phyloP scores from a whole-genome alignment of 2,797 vertebrate species.

The Poecilia wingei region DNA sequence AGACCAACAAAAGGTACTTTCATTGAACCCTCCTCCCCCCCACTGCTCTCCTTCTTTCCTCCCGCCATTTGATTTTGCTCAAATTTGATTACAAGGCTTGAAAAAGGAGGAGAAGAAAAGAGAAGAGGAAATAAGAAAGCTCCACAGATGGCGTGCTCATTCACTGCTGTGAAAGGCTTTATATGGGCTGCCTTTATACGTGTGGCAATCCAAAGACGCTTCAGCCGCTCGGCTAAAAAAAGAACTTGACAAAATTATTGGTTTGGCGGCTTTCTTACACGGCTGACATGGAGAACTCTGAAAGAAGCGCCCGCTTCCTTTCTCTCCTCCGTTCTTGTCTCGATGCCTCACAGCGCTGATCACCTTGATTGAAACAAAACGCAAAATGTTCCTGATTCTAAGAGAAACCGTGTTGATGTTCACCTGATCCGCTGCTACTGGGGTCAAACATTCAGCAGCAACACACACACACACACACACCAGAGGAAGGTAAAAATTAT shows the following conservation, averaged over 20 bases:
- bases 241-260: constrained; percentile 99
- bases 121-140: constrained; percentile 96
- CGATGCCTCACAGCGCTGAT: constrained; percentile 73
- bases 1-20: constrained; percentile 99
- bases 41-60: constrained; percentile 85
- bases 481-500: too few species aligned
- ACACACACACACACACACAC: constrained; percentile 20
- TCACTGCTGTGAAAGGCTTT: constrained; percentile 99
- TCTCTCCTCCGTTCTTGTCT: constrained; percentile 60
- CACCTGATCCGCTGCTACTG: constrained; percentile 88
- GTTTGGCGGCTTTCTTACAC: constrained; percentile 96
- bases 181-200: constrained; percentile 98
- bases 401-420: constrained; percentile 69
- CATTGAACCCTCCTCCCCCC: constrained; percentile 86
- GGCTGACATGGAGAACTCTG: constrained; percentile 91
- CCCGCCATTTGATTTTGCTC: constrained; percentile 99
- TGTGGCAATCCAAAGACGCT: constrained; percentile 98
- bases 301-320: constrained; percentile 85
- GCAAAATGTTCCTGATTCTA: constrained; percentile 92
- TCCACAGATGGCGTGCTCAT: constrained; percentile 99
- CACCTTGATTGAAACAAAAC: constrained; percentile 97
- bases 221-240: constrained; percentile 89
- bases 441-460: constrained; percentile 56
- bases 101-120: constrained; percentile 93
- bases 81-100: constrained; percentile 99